Conservation (phyloP, 2,888 invertebrate species). For the Elgonia sp. region DNA sequence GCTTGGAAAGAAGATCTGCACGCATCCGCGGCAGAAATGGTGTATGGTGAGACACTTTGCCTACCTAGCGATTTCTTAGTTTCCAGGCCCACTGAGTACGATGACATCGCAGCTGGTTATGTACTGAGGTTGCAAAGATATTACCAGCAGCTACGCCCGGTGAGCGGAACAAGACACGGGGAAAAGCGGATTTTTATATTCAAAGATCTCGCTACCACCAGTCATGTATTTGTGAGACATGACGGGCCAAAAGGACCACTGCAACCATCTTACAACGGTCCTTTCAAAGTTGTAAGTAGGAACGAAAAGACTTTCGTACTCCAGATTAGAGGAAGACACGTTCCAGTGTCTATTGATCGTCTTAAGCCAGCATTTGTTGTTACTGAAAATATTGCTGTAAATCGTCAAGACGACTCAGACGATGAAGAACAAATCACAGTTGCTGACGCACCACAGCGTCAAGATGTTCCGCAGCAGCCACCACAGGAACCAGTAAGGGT, state of each 20-base stretch:
- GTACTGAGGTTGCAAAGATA: not conserved
- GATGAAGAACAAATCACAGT: no score
- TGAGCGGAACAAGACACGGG: slow-evolving; percentile 18
- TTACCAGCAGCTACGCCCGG: slow-evolving; percentile 28
- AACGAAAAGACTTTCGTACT: no score
- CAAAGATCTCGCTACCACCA: slow-evolving; percentile 32
- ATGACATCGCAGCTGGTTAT: slow-evolving; percentile 23
- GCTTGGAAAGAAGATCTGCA: slow-evolving; percentile 80
- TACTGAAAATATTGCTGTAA: no score
- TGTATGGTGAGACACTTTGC: slow-evolving; percentile 77
- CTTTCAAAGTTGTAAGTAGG: no score
- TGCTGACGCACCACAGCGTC: no score
- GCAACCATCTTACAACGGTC: no score
- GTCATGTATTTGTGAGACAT: slow-evolving; percentile 19
- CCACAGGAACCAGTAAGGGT: no score
- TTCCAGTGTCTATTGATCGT: no score
- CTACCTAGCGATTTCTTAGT: slow-evolving; percentile 72
- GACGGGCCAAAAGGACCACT: not conserved
- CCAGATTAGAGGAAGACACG: no score
- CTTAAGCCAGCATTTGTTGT: no score
- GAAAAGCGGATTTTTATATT: slow-evolving; percentile 14
- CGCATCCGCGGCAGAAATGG: slow-evolving; percentile 76
- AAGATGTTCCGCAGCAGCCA: no score
- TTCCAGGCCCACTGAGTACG: not conserved
- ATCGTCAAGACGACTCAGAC: no score